Evolutionary conservation across 2,888 invertebrate genomes (phyloP), one percentile per base, ranked within the genome.

Genomic region (Aspidapion aeneum): DNA sequence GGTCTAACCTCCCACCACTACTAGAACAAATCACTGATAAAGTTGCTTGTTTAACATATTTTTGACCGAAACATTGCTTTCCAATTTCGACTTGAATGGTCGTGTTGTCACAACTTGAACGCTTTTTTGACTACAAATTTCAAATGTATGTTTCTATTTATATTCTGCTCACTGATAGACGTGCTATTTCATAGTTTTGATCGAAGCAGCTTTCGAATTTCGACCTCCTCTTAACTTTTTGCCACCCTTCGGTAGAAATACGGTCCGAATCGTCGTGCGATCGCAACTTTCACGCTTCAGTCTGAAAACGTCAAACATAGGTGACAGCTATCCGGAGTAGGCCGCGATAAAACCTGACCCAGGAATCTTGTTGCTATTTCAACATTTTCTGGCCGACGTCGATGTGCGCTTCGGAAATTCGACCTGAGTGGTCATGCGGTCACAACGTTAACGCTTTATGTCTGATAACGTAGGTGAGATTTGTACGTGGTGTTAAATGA

Each of bases 371-470:
- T 79, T 80, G n/a, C n/a, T n/a, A n/a, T n/a, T n/a, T n/a, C n/a
- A n/a, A n/a, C 71, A 74, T 61, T 66, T 68, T 20, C 72, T 76
- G 55, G 71, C 73, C 5, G 72, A 79, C 16, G n/a, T n/a, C n/a
- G n/a, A n/a, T n/a, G n/a, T n/a, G n/a, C n/a, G n/a, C n/a, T n/a
- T n/a, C n/a, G n/a, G n/a, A n/a, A n/a, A n/a, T n/a, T n/a, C n/a
- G n/a, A n/a, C n/a, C n/a, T n/a, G n/a, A n/a, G n/a, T 80, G 77
- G 76, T 76, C 77, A 55, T 80, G 80, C 66, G 79, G 79, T 1
- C 80, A 80, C 66, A 72, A 72, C 61, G 80, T 77, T 67, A 80
- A 80, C 66, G 66, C 67, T 18, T 61, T 67, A 2, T 76, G 77
- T 68, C 21, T 74, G 22, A 69, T 68, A 60, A 66, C 72, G 69